These are phyloP conservation scores for Microtus richardsoni DNA, from an alignment of 2,113 vertebrate species.

Conservation along the genomic window DNA sequence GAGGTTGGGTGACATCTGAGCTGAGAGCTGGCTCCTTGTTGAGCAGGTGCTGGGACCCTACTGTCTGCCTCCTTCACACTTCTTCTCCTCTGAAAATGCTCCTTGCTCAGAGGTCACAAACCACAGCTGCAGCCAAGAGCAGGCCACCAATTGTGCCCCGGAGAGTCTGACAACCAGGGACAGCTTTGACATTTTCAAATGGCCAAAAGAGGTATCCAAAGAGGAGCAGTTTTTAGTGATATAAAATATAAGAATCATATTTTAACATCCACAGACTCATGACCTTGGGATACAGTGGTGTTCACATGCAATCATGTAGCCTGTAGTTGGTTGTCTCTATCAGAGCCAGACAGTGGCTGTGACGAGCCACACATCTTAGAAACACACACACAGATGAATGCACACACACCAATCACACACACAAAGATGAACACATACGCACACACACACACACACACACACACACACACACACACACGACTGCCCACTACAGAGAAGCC, in stretches of 20 bases:
- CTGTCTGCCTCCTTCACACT: not conserved
- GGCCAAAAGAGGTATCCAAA: not conserved
- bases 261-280: not conserved
- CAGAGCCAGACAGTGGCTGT: rapidly evolving
- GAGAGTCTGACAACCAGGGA: not conserved
- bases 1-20: not conserved
- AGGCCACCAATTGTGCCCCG: rapidly evolving
- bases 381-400: not conserved
- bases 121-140: rapidly evolving
- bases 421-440: not conserved
- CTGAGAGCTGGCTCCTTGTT: not conserved
- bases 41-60: not conserved
- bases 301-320: rapidly evolving
- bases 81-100: not conserved
- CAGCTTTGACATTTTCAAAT: not conserved
- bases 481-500: too few relatives aligned
- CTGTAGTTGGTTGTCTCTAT: not conserved
- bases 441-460: not conserved
- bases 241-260: not conserved
- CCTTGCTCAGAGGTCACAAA: not conserved
- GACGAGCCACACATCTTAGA: rapidly evolving
- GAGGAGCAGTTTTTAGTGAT: not conserved
- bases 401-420: too few relatives aligned
- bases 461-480: too few relatives aligned
- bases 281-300: rapidly evolving